These are phyloP conservation scores for Eurytoma adleriae DNA, from an alignment of 2,888 invertebrate species.

Conservation along the genomic window DNA sequence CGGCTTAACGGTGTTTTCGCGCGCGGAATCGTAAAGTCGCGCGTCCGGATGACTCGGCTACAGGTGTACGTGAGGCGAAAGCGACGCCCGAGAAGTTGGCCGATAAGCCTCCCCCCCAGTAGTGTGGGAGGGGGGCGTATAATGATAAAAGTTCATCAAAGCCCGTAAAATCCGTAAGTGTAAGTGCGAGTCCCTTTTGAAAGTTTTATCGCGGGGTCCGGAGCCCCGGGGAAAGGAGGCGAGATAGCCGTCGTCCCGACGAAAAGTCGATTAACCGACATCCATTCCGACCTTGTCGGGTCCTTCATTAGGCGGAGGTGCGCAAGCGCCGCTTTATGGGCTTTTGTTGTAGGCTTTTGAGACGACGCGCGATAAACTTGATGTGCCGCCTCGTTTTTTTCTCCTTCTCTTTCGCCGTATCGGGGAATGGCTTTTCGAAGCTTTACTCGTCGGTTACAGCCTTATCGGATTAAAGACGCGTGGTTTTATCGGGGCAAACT, in stretches of 20 bases:
- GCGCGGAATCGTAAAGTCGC: too few relatives aligned
- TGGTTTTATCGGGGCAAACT: too few relatives aligned
- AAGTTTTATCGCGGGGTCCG: slow-evolving; percentile 3
- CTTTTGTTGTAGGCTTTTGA: too few relatives aligned
- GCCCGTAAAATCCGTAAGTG: slow-evolving; percentile 7
- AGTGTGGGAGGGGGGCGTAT: neutral
- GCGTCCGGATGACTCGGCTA: neutral
- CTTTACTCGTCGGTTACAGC: too few relatives aligned
- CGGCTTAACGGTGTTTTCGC: too few relatives aligned
- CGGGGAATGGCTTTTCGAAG: too few relatives aligned
- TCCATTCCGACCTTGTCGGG: neutral
- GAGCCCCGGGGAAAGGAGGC: neutral
- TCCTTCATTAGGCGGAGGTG: too few relatives aligned
- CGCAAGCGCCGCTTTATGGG: too few relatives aligned
- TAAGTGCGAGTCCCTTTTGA: neutral
- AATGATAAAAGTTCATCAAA: slow-evolving; percentile 48
- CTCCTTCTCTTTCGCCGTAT: too few relatives aligned
- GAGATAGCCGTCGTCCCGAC: neutral
- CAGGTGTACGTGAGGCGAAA: neutral
- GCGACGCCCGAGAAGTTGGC: neutral
- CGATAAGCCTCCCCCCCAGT: slow-evolving; percentile 15
- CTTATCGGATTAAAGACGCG: too few relatives aligned
- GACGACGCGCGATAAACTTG: too few relatives aligned
- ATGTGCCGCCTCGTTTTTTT: too few relatives aligned
- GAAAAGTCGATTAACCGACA: slow-evolving; percentile 9